Base-by-base conservation (phyloP, 2,888 invertebrate species). In the Leucophora obtusa region DNA sequence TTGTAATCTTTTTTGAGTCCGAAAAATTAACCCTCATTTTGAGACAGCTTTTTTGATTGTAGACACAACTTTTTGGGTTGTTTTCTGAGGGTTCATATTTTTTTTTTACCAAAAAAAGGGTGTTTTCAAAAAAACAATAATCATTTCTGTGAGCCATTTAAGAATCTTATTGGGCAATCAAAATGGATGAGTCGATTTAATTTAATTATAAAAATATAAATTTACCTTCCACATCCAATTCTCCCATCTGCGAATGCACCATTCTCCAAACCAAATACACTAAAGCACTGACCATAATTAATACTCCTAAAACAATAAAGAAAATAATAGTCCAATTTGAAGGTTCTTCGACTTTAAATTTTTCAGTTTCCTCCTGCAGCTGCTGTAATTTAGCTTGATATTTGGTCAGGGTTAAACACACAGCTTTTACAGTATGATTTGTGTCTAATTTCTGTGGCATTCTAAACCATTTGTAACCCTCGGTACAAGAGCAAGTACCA, bases 191-290 rank as follows among this genome's bases (percentile, higher is more conserved):
- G n/a, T n/a, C n/a, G n/a, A n/a, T n/a, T n/a, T n/a, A n/a, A n/a
- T n/a, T n/a, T 50, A 62, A 14, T 17, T 5, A 56, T 59, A 11
- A n/a, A 69, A 28, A 28, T 28, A 6, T 28, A 28, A 3, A 66
- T 66, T 62, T 47, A 83, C 83, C 76, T 35, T 76, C 79, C 33
- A 83, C 83, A 77, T 82, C 73, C 18, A 82, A 15, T 58, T 77
- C 18, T 0, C 77, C 80, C 0, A 24, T 43, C 17, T 80, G 65
- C 2, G 24, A 9, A 0, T 47, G 51, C 17, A 77, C 17, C 1
- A 77, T 11, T 56, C 68, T 80, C 2, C 71, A n/a, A 2, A 11
- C 58, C 28, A 82, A 18, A 63, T 50, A 71, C 8, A 74, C 10
- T 6, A 77, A 58, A 8, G 80, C 82, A 0, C 38, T 2, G 2